A percentile compares a stretch with the other conserved stretches of the same genome.
Conservation (phyloP, 2,888 invertebrate genomes). For the Elysia crispata region DNA sequence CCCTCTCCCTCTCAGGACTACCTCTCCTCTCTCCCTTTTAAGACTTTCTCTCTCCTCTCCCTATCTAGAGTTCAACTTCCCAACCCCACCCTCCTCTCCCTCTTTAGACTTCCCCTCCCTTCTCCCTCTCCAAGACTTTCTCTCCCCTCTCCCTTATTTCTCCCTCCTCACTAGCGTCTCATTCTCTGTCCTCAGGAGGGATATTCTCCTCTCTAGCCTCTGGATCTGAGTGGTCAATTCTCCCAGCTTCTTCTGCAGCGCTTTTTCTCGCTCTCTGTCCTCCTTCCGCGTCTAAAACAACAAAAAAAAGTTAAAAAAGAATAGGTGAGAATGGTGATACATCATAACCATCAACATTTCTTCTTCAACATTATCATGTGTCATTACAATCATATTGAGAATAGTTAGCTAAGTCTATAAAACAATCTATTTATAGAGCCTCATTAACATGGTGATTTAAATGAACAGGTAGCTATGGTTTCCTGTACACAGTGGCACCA, state of each 20-base stretch:
- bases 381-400: no score
- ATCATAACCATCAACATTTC: no score
- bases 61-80: no score
- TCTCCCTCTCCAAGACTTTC: no score
- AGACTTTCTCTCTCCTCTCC: background rate
- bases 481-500: no score
- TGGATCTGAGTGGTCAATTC: conserved; percentile 73
- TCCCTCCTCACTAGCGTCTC: conserved; percentile 71
- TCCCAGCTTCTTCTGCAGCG: conserved; percentile 69
- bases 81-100: conserved; percentile 70
- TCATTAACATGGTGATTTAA: no score
- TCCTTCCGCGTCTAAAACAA: conserved; percentile 54
- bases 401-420: no score
- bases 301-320: background rate
- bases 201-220: conserved; percentile 71
- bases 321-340: no score
- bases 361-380: no score
- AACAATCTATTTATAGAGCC: no score
- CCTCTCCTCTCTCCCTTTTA: background rate
- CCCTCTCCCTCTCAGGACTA: conserved; percentile 62
- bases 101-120: no score
- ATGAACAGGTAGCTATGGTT: no score
- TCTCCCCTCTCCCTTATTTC: background rate
- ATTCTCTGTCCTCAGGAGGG: conserved; percentile 73
- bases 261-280: conserved; percentile 68